These are phyloP conservation scores for Ictidomys tridecemlineatus DNA, from an alignment of 2,113 vertebrate species.

Conservation along the genomic window DNA sequence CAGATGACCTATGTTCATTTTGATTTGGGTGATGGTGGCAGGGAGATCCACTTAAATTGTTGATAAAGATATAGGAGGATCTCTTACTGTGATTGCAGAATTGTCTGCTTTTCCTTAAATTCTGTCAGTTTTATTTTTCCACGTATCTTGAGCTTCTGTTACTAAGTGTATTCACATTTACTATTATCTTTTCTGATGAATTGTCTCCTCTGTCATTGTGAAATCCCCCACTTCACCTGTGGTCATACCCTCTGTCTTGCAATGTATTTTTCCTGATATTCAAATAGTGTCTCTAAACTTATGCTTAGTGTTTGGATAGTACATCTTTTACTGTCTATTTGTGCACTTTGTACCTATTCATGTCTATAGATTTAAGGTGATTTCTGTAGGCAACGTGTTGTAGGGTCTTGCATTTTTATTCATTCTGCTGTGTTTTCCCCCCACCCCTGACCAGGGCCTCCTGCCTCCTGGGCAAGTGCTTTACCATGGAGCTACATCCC, in stretches of 20 bases:
- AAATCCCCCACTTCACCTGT: not conserved
- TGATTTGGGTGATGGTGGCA: not conserved
- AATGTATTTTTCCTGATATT: not conserved
- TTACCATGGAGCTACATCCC: no score
- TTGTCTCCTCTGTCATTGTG: not conserved
- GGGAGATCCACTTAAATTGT: not conserved
- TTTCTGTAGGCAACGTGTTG: not conserved
- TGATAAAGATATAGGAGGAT: not conserved
- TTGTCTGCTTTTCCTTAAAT: not conserved
- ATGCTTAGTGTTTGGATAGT: not conserved
- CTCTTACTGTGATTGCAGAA: not conserved
- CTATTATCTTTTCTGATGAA: not conserved
- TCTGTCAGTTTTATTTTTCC: not conserved
- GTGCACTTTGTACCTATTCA: not conserved
- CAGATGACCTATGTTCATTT: not conserved
- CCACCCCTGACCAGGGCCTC: no score
- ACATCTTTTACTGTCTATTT: not conserved
- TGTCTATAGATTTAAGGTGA: not conserved
- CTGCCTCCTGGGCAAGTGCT: no score
- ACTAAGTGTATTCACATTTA: not conserved
- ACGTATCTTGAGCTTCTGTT: not conserved
- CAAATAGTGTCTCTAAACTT: not conserved
- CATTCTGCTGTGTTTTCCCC: not conserved
- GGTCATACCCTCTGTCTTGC: not conserved
- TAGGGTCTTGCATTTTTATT: not conserved